These are phyloP conservation scores for Syndactyla subalaris DNA, from an alignment of 2,797 vertebrate species.

Conservation along the genomic window DNA sequence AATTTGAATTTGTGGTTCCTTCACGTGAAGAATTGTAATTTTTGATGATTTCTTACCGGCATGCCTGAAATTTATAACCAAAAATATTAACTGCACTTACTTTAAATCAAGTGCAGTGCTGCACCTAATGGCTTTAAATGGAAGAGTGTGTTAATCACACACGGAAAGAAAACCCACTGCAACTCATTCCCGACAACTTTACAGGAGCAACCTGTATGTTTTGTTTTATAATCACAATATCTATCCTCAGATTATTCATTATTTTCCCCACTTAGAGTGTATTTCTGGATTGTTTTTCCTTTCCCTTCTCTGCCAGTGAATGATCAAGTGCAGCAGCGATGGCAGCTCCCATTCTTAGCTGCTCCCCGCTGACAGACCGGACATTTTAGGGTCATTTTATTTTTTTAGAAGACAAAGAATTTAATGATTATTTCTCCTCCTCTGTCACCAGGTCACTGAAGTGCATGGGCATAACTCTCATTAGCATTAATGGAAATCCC, in stretches of 20 bases:
- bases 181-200: slow-evolving; percentile 12
- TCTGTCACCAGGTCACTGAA: neutral
- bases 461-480: neutral
- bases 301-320: neutral
- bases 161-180: neutral
- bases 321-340: accelerated
- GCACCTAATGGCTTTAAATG: slow-evolving; percentile 61
- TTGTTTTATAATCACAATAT: neutral
- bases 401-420: neutral
- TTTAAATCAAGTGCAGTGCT: slow-evolving; percentile 61
- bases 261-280: neutral
- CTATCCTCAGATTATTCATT: neutral
- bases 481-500: slow-evolving; percentile 26
- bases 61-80: slow-evolving; percentile 46
- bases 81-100: slow-evolving; percentile 65
- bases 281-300: neutral
- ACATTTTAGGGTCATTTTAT: slow-evolving; percentile 13
- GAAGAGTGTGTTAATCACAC: slow-evolving; percentile 51
- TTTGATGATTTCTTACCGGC: slow-evolving; percentile 45
- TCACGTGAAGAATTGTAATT: neutral
- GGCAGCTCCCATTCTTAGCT: neutral
- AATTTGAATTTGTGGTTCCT: neutral
- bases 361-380: accelerated
- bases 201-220: neutral
- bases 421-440: slow-evolving; percentile 5